These are phyloP conservation scores for Solea senegalensis DNA, from an alignment of 2,113 vertebrate genomes.

Conservation along the genomic window DNA sequence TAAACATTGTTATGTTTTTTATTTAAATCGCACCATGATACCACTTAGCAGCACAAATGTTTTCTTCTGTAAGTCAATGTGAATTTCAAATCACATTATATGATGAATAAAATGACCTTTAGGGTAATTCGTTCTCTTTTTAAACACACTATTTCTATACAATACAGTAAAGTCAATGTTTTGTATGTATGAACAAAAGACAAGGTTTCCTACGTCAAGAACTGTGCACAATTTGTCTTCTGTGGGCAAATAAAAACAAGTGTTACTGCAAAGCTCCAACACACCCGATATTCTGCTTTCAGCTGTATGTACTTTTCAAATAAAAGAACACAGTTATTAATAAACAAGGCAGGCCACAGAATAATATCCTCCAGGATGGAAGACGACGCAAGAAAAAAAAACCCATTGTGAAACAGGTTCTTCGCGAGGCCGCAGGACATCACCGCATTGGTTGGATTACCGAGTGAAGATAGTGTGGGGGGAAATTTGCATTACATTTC, in stretches of 20 bases:
- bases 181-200: too few species aligned
- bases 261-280: constrained; percentile 3
- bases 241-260: constrained; percentile 8
- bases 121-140: too few species aligned
- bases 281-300: constrained; percentile 9
- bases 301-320: constrained; percentile 35
- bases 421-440: constrained; percentile 64
- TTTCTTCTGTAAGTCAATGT: too few species aligned
- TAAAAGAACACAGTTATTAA: constrained; percentile 55
- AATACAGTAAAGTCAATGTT: too few species aligned
- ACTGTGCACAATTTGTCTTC: not conserved
- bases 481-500: constrained; percentile 66
- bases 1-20: too few species aligned
- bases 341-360: constrained; percentile 51
- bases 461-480: constrained; percentile 48
- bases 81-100: too few species aligned
- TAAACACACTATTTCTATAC: too few species aligned
- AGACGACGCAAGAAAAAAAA: constrained; percentile 31
- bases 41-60: too few species aligned
- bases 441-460: constrained; percentile 62
- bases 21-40: too few species aligned
- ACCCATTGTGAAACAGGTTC: constrained; percentile 58
- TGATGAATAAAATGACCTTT: too few species aligned
- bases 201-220: too few species aligned
- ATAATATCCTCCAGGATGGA: constrained; percentile 56